A percentile compares a stretch with the other conserved stretches of the same genome.
Evolutionary conservation across 2,113 vertebrate genomes (phyloP).

Genomic region (Ictidomys tridecemlineatus): DNA sequence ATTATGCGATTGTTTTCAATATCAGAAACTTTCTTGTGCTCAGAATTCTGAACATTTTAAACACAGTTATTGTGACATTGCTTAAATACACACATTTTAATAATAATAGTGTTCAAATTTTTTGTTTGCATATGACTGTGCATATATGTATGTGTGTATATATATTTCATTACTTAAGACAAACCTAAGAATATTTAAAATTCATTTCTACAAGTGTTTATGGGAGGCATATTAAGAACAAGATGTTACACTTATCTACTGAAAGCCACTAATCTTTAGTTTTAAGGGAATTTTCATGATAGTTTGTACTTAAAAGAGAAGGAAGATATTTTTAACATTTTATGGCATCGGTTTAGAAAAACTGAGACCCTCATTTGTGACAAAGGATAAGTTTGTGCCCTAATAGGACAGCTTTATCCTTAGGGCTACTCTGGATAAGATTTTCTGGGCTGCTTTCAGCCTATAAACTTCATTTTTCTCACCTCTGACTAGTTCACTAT

Average conservation of each 20-base stretch:
- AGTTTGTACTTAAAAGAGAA: neutral
- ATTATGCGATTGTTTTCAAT: neutral
- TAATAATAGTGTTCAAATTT: neutral
- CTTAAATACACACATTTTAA: neutral
- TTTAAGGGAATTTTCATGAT: neutral
- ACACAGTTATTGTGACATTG: neutral
- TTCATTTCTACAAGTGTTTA: neutral
- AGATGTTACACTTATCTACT: neutral
- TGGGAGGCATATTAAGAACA: neutral
- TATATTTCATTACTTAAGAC: neutral
- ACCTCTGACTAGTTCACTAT: neutral
- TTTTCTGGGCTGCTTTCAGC: neutral
- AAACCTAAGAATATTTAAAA: neutral
- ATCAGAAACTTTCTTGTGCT: neutral
- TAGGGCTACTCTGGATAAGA: neutral
- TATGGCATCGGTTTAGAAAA: neutral
- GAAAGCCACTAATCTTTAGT: neutral
- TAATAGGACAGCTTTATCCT: neutral
- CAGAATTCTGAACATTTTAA: slow-evolving; percentile 24
- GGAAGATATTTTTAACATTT: neutral
- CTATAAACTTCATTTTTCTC: neutral
- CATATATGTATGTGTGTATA: neutral
- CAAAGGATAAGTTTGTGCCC: neutral
- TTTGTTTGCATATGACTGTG: neutral
- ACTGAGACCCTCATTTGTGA: neutral